A percentile compares a stretch with the other conserved stretches of the same genome.
Conservation (phyloP, 2,797 vertebrate genomes). For the Tiaroga cobitis region DNA sequence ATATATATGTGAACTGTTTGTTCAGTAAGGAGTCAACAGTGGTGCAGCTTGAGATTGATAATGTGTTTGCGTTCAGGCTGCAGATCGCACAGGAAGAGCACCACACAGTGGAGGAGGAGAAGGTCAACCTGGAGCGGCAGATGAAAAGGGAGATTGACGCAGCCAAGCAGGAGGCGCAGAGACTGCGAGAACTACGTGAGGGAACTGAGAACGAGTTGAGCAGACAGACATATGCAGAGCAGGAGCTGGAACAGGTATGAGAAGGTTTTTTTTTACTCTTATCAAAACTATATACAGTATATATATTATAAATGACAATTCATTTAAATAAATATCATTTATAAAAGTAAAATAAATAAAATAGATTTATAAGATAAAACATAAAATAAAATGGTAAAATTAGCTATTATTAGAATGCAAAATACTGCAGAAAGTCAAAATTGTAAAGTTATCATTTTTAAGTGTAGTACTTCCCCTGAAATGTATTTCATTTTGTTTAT, state of each 20-base stretch:
- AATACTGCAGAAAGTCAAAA: not conserved
- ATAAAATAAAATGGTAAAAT: not conserved
- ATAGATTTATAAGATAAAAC: not conserved
- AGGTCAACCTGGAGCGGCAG: conserved; percentile 91
- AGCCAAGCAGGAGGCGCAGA: conserved; percentile 90
- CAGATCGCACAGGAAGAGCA: conserved; percentile 94
- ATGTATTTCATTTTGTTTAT: not conserved
- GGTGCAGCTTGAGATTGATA: too few relatives aligned
- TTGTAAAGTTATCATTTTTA: not conserved
- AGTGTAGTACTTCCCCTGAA: not conserved
- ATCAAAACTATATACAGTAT: too few relatives aligned
- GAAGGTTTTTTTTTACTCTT: too few relatives aligned
- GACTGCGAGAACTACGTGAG: conserved; percentile 84
- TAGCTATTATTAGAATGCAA: not conserved
- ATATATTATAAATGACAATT: too few relatives aligned
- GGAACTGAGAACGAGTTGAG: conserved; percentile 89
- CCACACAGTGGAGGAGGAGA: conserved; percentile 90
- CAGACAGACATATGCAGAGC: conserved; percentile 91
- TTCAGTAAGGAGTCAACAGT: not conserved
- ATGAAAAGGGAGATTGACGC: conserved; percentile 88
- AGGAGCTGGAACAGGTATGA: conserved; percentile 90
- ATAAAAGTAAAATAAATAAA: too few relatives aligned
- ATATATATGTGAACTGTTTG: not conserved
- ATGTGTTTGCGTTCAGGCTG: conserved; percentile 76
- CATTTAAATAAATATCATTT: too few relatives aligned